Evolutionary conservation across 2,113 vertebrate genomes (phyloP), one percentile per base, ranked within the genome.

Genomic region (Hippotragus niger): DNA sequence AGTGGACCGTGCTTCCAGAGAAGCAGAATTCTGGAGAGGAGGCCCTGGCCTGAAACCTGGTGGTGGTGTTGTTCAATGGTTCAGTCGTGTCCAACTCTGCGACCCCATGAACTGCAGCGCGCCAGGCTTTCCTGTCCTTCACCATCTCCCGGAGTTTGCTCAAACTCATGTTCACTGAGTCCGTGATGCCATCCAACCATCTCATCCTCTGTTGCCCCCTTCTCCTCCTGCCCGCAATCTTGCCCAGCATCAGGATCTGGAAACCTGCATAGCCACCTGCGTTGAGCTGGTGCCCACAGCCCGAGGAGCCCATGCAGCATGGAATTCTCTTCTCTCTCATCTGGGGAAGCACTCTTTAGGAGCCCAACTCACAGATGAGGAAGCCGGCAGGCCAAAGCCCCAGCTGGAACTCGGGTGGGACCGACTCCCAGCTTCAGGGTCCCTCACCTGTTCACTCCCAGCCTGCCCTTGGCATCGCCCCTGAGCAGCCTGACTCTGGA

Each of bases 281-380:
- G 2, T 10, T 19, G 43, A 45, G 43, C 50, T 53, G 80, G 50
- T 6, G 33, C 58, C 50, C 45, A 52, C 25, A 36, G 31, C 76
- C 83, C 9, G 9, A 3, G 6, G 40, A 21, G 25, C 25, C 27
- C 13, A 17, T 25, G 23, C 7, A 57, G 55, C 1, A 3, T 19
- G 6, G 53, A 25, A 47, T 67, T 43, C 17, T 53, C n/a, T 74
- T 67, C 14, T 84, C 52, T 64, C 8, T 40, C 29, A 25, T 13
- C 64, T 3, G 29, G 33, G 7, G 43, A 90, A n/a, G 16, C 19
- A 2, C 0, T 1, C 1, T 9, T 12, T 21, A 23, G 2, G 36
- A 76, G 64, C 57, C 52, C 67, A 40, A 8, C 45, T 80, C 92
- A 19, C 43, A 60, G 64, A 71, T 0, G 7, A 31, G n/a, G n/a